Evolutionary conservation across 2,797 vertebrate genomes (phyloP).

Genomic region (Poecilia gillii): DNA sequence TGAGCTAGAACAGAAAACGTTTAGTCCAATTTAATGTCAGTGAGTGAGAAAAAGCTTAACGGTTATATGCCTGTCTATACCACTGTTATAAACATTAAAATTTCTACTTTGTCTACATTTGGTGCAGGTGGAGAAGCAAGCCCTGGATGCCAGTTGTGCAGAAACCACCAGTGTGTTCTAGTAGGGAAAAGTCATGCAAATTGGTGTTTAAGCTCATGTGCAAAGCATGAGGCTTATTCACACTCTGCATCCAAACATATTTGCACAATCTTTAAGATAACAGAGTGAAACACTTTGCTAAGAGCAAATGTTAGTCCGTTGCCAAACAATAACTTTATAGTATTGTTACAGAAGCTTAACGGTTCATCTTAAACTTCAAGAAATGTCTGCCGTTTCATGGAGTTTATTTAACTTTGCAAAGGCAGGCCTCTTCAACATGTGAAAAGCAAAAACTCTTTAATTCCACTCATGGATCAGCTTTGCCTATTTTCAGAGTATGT

Average conservation of each 20-base stretch:
- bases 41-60: background rate
- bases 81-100: too few species aligned
- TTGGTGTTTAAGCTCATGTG: constrained; percentile 33
- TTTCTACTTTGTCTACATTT: background rate
- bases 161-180: background rate
- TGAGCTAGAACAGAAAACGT: background rate
- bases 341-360: background rate
- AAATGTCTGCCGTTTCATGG: background rate
- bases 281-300: constrained; percentile 9
- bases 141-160: background rate
- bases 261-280: constrained; percentile 18
- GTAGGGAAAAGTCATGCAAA: constrained; percentile 24
- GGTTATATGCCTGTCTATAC: background rate
- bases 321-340: constrained; percentile 11
- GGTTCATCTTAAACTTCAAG: constrained; percentile 7
- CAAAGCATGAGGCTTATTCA: constrained; percentile 18
- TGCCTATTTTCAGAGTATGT: constrained; percentile 21
- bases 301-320: constrained; percentile 6
- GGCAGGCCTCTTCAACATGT: background rate
- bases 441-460: background rate
- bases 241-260: constrained; percentile 17
- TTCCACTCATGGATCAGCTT: background rate
- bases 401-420: background rate
- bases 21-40: background rate
- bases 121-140: background rate